A percentile compares a stretch with the other conserved stretches of the same genome.
These are phyloP conservation scores for Campopleginae sp. DNA, from an alignment of 2,888 invertebrate species.

Conservation along the genomic window DNA sequence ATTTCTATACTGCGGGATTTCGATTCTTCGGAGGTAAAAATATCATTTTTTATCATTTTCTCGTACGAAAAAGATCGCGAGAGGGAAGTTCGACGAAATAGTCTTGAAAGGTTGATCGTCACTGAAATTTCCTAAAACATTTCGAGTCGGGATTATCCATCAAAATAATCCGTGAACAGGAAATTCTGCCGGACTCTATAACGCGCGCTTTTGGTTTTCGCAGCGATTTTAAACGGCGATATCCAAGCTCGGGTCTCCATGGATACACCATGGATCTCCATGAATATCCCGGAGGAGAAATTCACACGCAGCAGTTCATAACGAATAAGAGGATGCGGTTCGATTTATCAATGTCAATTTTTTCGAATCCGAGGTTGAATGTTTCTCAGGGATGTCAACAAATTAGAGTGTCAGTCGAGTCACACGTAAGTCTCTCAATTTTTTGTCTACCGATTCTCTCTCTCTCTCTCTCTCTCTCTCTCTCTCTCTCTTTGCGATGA, in stretches of 20 bases:
- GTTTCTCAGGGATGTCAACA: conserved; percentile 73
- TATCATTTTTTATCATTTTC: not conserved
- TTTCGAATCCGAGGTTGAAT: not conserved
- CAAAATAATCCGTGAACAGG: too few species aligned
- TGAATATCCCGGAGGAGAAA: not conserved
- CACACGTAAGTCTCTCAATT: conserved; percentile 62
- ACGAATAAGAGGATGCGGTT: not conserved
- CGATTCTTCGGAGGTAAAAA: not conserved
- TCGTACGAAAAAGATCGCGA: not conserved
- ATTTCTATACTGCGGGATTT: not conserved
- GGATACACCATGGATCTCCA: too few species aligned
- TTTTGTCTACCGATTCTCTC: not conserved
- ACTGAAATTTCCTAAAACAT: too few species aligned
- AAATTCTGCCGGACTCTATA: too few species aligned
- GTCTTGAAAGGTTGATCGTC: not conserved
- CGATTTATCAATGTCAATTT: not conserved
- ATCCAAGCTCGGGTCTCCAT: too few species aligned
- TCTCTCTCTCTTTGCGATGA: conserved; percentile 27
- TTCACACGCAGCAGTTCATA: not conserved
- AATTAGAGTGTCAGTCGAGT: conserved; percentile 75
- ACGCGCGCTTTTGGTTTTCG: too few species aligned
- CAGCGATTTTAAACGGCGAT: too few species aligned
- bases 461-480: conserved; percentile 22
- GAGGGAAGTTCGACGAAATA: not conserved
- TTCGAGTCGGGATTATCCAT: too few species aligned